phyloP scores from a whole-genome alignment of 2,888 invertebrate genomes.

The Hyles lineata region DNA sequence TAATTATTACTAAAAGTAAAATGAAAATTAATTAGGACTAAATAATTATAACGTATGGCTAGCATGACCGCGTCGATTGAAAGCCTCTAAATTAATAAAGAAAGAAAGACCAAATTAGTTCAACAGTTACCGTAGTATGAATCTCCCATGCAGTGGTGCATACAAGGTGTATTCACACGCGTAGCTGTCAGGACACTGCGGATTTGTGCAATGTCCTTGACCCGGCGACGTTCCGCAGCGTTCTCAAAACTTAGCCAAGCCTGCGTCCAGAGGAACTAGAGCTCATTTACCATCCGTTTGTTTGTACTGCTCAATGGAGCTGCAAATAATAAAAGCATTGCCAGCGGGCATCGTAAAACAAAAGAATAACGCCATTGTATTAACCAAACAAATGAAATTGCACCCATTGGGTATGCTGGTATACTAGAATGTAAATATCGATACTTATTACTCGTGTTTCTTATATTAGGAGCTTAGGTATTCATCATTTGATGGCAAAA shows the following conservation, averaged over 20 bases:
- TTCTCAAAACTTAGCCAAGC: slow-evolving; percentile 43
- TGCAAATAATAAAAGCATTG: slow-evolving; percentile 24
- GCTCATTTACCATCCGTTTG: slow-evolving; percentile 28
- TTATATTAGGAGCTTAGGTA: not conserved
- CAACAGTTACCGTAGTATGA: not conserved
- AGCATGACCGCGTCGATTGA: too few relatives aligned
- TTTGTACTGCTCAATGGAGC: slow-evolving; percentile 26
- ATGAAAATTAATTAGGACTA: too few relatives aligned
- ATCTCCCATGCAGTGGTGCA: not conserved
- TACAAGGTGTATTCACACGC: not conserved
- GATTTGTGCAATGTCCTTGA: slow-evolving; percentile 68
- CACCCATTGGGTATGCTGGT: not conserved
- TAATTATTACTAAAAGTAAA: too few relatives aligned
- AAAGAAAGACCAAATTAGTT: too few relatives aligned
- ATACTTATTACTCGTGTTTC: not conserved
- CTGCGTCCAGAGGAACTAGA: slow-evolving; percentile 29
- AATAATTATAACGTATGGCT: too few relatives aligned
- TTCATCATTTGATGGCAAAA: not conserved
- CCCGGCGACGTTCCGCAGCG: slow-evolving; percentile 63
- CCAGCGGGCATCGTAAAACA: slow-evolving; percentile 18
- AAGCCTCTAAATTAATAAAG: too few relatives aligned
- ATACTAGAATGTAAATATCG: not conserved
- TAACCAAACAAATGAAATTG: slow-evolving; percentile 18
- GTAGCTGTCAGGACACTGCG: slow-evolving; percentile 48
- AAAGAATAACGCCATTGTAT: slow-evolving; percentile 18